Percentiles rank a stretch among this genome's conserved stretches.
phyloP scores from a whole-genome alignment of 2,797 vertebrate species.

The Bradypodion pumilum region DNA sequence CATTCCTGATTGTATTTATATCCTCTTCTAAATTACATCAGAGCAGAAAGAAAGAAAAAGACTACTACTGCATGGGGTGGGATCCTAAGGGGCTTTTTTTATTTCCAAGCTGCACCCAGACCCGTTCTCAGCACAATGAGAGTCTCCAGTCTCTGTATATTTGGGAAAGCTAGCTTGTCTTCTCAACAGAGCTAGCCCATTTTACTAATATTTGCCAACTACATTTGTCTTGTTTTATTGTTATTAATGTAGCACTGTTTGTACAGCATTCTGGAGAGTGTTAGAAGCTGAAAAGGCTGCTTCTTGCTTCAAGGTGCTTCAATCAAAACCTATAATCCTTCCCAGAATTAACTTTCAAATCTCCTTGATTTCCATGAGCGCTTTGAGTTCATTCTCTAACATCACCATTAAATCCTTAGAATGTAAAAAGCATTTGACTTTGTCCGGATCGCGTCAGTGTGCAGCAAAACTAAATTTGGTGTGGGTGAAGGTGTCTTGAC shows the following conservation, averaged over 20 bases:
- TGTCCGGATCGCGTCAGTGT: neutral
- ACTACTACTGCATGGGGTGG: neutral
- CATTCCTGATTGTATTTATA: neutral
- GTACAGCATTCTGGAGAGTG: neutral
- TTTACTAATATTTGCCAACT: slow-evolving; percentile 32
- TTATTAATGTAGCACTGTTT: neutral
- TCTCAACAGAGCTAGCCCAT: neutral
- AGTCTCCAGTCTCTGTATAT: neutral
- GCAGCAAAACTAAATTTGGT: neutral
- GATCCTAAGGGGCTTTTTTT: neutral
- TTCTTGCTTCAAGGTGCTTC: neutral
- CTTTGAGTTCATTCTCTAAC: neutral
- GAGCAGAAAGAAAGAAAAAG: neutral
- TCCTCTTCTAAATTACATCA: neutral
- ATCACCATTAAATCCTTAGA: neutral
- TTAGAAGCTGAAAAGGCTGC: neutral
- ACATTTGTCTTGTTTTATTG: slow-evolving; percentile 10
- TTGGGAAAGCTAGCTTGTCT: neutral
- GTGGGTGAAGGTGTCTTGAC: slow-evolving; percentile 9
- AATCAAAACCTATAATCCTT: neutral
- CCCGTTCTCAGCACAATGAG: neutral
- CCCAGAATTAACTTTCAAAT: neutral
- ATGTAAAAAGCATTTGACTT: neutral
- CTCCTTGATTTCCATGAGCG: neutral
- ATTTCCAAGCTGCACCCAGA: neutral